Evolutionary conservation across 2,113 vertebrate species (phyloP), one percentile per base, ranked within the genome.

Genomic region (Odontesthes bonariensis): DNA sequence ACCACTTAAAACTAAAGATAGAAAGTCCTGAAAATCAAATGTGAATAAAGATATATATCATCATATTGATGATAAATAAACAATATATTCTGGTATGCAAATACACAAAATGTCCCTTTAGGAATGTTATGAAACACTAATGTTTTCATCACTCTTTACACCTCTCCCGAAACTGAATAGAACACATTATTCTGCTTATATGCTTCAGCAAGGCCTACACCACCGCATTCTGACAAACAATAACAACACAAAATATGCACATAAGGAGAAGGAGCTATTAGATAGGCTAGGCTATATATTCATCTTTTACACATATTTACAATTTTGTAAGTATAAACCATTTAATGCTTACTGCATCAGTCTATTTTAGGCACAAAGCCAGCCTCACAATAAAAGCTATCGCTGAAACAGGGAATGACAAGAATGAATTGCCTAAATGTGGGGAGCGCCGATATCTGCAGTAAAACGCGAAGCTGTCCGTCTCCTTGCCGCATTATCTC

Each of bases 401-500:
- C 35, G 35, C 35, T 38, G 2, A 27, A 12, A 9, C 19, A n/a
- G 40, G 3, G 35, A 67, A 82, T 6, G 32, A 40, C 22, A 33
- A 1, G 55, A 20, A 66, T 11, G 12, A 67, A 22, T 14, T 6
- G 35, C 35, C 35, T 38, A 55, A 44, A 64, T 38, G 10, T 38
- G 35, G 11, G 42, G 40, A 59, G 44, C 75, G 40, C 61, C 55
- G 66, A 80, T 6, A 27, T 73, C 81, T 75, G 83, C 85, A 81
- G 71, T 69, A 42, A 57, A 42, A 61, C 44, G 6, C 73, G 52
- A 57, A 55, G 78, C 42, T 33, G 56, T 55, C 23, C 33, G 35
- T 10, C 67, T 77, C 57, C 77, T 42, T 79, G 85, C 72, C 75
- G 86, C 84, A 82, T 79, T n/a, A 53, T 86, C 72, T 83, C 65